Evolutionary conservation across 2,797 vertebrate species (phyloP).

Genomic region (Glossophaga mutica): DNA sequence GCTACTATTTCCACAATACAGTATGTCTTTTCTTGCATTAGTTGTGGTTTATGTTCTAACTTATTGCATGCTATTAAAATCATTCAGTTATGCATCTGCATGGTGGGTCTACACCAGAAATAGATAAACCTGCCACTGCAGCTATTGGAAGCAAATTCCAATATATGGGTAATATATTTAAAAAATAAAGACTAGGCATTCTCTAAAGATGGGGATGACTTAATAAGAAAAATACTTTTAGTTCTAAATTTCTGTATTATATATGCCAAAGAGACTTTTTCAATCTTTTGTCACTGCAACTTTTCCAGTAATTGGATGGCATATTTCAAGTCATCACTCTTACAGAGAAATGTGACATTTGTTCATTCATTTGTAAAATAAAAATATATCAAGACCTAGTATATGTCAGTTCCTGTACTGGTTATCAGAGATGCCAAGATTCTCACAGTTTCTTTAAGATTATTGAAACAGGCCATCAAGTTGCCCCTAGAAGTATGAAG

Average conservation of each 20-base stretch:
- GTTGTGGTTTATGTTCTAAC: neutral
- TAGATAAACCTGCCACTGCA: neutral
- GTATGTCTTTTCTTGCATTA: neutral
- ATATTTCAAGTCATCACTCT: neutral
- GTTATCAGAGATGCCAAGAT: neutral
- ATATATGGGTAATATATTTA: neutral
- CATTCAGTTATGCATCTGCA: neutral
- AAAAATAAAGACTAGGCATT: neutral
- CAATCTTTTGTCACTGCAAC: neutral
- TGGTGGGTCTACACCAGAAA: neutral
- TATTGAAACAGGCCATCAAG: neutral
- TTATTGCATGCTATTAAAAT: neutral
- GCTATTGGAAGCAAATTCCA: neutral
- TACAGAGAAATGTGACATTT: neutral
- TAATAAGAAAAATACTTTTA: neutral
- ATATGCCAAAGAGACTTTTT: neutral
- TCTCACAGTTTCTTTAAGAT: neutral
- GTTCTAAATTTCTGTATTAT: slow-evolving; percentile 9
- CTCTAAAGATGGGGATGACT: neutral
- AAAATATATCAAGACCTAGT: neutral
- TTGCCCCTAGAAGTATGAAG: neutral
- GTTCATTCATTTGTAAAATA: slow-evolving; percentile 31
- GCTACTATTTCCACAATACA: neutral
- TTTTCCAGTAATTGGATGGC: neutral
- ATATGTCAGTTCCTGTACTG: neutral